Percentiles rank a stretch among this genome's conserved stretches.
Evolutionary conservation across 2,797 vertebrate species (phyloP).

Genomic region (Ibycter americanus): DNA sequence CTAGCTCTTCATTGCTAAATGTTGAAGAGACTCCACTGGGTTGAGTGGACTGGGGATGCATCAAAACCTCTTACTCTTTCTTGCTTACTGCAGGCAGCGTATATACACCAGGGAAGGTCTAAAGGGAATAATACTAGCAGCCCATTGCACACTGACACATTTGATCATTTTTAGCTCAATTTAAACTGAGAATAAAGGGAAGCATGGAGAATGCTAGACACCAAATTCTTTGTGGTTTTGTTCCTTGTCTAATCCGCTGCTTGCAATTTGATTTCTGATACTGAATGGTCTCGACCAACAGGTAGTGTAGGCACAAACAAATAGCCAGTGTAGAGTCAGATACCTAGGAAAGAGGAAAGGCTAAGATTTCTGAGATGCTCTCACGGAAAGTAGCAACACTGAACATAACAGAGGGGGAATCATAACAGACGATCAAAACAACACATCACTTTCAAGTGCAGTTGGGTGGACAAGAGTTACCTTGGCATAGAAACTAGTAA

Average conservation of each 20-base stretch:
- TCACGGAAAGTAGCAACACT: not conserved
- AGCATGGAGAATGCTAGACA: not conserved
- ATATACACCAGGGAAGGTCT: not conserved
- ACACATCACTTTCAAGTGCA: not conserved
- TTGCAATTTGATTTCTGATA: not conserved
- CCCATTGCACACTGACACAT: too few species aligned
- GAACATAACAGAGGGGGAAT: not conserved
- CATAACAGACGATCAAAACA: not conserved
- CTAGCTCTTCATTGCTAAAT: not conserved
- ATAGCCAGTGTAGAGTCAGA: not conserved
- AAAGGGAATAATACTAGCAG: not conserved
- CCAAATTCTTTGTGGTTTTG: not conserved
- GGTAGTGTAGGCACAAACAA: not conserved
- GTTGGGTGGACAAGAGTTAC: not conserved
- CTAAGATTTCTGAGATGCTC: not conserved
- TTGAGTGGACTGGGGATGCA: not conserved
- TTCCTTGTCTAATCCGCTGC: not conserved
- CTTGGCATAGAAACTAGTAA: not conserved
- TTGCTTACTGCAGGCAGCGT: not conserved
- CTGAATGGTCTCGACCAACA: fast-evolving
- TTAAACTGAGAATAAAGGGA: not conserved
- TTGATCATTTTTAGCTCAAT: not conserved
- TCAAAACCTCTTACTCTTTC: not conserved
- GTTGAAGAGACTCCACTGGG: not conserved
- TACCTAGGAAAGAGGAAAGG: not conserved